Evolutionary conservation across 2,113 vertebrate genomes (phyloP).

Genomic region (Archilochus colubris): DNA sequence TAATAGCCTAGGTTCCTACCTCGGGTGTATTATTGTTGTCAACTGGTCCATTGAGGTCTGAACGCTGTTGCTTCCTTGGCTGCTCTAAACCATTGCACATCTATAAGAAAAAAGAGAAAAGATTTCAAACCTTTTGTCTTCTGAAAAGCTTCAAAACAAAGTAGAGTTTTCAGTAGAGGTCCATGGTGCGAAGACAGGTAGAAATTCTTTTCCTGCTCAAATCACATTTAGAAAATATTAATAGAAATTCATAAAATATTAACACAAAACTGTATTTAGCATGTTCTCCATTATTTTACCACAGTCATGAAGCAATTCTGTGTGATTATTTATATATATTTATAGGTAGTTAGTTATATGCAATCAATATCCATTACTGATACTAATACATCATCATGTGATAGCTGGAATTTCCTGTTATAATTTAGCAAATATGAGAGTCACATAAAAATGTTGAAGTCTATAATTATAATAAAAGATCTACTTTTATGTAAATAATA

Average conservation of each 20-base stretch:
- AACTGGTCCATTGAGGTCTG: slow-evolving; percentile 91
- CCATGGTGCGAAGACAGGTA: not conserved
- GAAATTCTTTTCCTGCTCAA: not conserved
- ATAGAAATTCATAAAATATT: not conserved
- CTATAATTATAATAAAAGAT: not conserved
- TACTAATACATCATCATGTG: not conserved
- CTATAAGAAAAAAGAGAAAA: slow-evolving; percentile 71
- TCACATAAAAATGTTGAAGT: not conserved
- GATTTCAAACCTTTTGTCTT: not conserved
- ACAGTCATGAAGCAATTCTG: not conserved
- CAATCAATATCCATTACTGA: not conserved
- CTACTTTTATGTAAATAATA: not conserved
- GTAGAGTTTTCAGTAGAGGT: not conserved
- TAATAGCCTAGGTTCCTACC: slow-evolving; percentile 65
- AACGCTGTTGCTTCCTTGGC: slow-evolving; percentile 94
- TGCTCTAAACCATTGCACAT: slow-evolving; percentile 89
- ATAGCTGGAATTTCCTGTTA: not conserved
- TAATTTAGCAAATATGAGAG: not conserved
- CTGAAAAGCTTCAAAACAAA: not conserved
- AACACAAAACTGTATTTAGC: not conserved
- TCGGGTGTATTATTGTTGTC: slow-evolving; percentile 95
- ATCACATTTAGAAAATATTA: not conserved
- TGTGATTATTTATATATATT: not conserved
- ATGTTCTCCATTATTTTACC: not conserved
- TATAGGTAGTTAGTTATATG: not conserved